Conservation (phyloP, 2,888 invertebrate species). For the Melanostoma mellinum region DNA sequence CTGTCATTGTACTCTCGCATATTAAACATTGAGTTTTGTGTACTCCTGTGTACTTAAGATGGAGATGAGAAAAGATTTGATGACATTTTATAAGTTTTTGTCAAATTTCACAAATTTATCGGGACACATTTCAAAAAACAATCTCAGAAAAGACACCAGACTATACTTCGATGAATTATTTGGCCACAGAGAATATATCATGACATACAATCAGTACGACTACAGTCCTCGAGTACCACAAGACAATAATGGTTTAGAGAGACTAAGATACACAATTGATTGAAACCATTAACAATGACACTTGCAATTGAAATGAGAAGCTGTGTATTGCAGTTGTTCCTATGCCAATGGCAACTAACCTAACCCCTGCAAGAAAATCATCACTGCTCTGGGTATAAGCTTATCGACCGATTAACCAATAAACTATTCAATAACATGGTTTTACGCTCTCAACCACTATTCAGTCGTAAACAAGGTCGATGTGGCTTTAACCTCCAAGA, state of each 20-base stretch:
- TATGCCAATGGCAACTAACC: conserved; percentile 37
- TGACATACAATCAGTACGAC: background rate
- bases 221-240: background rate
- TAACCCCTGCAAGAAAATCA: conserved; percentile 47
- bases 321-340: conserved; percentile 41
- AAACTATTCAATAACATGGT: conserved; percentile 71
- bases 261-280: conserved; percentile 13
- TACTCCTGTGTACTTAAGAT: background rate
- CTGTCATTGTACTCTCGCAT: conserved; percentile 24
- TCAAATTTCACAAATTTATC: no score
- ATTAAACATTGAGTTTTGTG: background rate
- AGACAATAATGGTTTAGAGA: background rate
- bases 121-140: no score
- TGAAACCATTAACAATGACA: conserved; percentile 45
- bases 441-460: conserved; percentile 54
- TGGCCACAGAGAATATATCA: no score
- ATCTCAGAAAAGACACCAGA: no score
- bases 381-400: conserved; percentile 53
- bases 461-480: conserved; percentile 63
- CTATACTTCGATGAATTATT: no score
- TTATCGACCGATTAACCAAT: conserved; percentile 70
- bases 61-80: background rate
- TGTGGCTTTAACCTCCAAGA: conserved; percentile 46
- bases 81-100: background rate
- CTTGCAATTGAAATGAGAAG: conserved; percentile 47